Base-by-base conservation (phyloP, 2,888 invertebrate genomes). In the Diachrysia chrysitis region DNA sequence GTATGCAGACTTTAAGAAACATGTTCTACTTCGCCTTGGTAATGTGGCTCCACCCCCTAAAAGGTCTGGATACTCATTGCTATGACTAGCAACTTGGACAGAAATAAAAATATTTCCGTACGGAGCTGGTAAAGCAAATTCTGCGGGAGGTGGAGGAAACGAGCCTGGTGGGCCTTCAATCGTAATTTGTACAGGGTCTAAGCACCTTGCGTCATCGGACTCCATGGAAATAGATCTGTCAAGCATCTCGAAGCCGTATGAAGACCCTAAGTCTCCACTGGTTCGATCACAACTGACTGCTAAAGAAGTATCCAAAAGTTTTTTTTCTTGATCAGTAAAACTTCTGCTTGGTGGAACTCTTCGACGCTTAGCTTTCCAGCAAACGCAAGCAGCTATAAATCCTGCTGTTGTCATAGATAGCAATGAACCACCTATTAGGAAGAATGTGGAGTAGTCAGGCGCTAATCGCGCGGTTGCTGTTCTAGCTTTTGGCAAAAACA, bases 291-390 rank as follows among this genome's bases (percentile, higher is more conserved):
- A 96, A 84, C 97, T 97, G 65, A 93, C 90, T 51, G 95, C 90
- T 93, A 96, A 62, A 92, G 98, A 98, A 19, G 98, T 96, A 81
- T 98, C 98, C 73, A 98, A 94, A 66, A 98, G 94, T 86, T 98
- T 98, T 90, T 98, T 98, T 87, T 98, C 98, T 93, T 98, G 98
- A 85, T 98, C 98, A 58, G 97, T 98, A 87, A 98, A 98, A 87
- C 98, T 98, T 79, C 96, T 95, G 67, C 95, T 96, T 0, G 96
- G 93, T 7, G 96, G 95, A 1, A 97, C 96, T 89, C 97, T 97
- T 56, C 97, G 96, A 84, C 98, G 98, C 66, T 97, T 96, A 53
- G 97, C 97, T 75, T 97, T 96, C 93, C 95, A 95, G 70, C 95
- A 95, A 60, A 94, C 86, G 74, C 95, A 95, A 0, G 95, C 90